phyloP scores from a whole-genome alignment of 1,140 invertebrate species.

The Calliphora vicina region DNA sequence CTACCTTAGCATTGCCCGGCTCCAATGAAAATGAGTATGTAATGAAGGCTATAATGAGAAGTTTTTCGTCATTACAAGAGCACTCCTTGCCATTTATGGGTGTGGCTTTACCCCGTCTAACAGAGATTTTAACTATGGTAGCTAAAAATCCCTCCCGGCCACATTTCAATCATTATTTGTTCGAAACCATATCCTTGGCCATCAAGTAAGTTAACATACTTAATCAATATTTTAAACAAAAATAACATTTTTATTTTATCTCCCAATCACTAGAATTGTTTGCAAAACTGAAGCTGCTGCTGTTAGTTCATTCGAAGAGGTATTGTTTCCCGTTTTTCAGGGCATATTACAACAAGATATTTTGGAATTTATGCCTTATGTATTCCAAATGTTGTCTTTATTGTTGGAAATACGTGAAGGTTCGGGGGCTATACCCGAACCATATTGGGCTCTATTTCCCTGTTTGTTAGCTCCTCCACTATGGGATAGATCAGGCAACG shows the following conservation, averaged over 20 bases:
- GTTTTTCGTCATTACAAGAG: constrained; percentile 83
- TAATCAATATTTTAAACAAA: not conserved
- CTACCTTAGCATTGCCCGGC: constrained; percentile 72
- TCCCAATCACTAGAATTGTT: constrained; percentile 78
- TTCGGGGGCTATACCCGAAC: constrained; percentile 71
- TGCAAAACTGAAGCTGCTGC: constrained; percentile 81
- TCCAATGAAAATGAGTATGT: constrained; percentile 95
- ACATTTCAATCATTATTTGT: constrained; percentile 97
- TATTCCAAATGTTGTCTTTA: constrained; percentile 95
- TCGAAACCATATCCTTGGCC: constrained; percentile 89
- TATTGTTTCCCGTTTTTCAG: constrained; percentile 92
- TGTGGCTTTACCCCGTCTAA: constrained; percentile 82
- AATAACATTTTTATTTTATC: too few species aligned
- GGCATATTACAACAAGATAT: constrained; percentile 92
- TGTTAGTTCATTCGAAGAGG: constrained; percentile 89
- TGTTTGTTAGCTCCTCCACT: constrained; percentile 86
- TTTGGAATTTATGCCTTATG: constrained; percentile 97
- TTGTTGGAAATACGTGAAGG: constrained; percentile 82
- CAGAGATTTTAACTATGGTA: constrained; percentile 82
- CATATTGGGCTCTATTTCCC: constrained; percentile 90
- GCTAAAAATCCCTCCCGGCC: constrained; percentile 95
- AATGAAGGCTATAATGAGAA: constrained; percentile 96
- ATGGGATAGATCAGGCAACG: constrained; percentile 92
- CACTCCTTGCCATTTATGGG: constrained; percentile 81
- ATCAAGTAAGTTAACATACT: constrained; percentile 75